Percentiles rank a stretch among this genome's conserved stretches.
Conservation (phyloP, 1,140 invertebrate genomes). For the Drosophila ambigua region DNA sequence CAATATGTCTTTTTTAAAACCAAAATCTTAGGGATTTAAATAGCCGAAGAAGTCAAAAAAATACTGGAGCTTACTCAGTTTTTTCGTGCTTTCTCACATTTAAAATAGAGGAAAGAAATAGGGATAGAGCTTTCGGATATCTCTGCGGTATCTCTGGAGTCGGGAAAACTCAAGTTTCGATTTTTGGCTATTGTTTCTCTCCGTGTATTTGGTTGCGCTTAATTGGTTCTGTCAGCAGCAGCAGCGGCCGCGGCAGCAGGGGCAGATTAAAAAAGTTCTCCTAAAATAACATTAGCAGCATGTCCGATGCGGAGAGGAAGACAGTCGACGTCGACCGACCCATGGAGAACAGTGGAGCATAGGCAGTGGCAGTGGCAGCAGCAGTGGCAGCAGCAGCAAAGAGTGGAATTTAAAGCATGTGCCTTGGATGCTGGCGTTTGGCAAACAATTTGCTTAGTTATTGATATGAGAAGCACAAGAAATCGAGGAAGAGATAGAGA, state of each 20-base stretch:
- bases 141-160: too few relatives aligned
- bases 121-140: too few relatives aligned
- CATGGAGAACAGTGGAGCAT: not conserved
- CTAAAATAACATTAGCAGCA: conserved; percentile 79
- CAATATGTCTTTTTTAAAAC: too few relatives aligned
- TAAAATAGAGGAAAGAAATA: too few relatives aligned
- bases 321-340: not conserved
- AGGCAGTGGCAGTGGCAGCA: not conserved
- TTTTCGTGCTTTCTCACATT: too few relatives aligned
- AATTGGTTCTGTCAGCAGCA: conserved; percentile 80
- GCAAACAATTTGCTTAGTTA: conserved; percentile 82
- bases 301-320: conserved; percentile 43
- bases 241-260: conserved; percentile 36
- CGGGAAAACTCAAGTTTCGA: too few relatives aligned
- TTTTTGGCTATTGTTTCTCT: conserved; percentile 44
- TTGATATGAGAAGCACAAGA: conserved; percentile 66
- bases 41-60: too few relatives aligned
- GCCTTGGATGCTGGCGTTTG: conserved; percentile 50
- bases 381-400: conserved; percentile 23
- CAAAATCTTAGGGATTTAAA: too few relatives aligned
- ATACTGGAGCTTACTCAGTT: too few relatives aligned
- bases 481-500: conserved; percentile 16
- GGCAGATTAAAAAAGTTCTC: conserved; percentile 79
- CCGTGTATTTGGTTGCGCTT: conserved; percentile 75
- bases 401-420: conserved; percentile 77